Conservation (phyloP, 2,113 vertebrate species). For the Zingel zingel region DNA sequence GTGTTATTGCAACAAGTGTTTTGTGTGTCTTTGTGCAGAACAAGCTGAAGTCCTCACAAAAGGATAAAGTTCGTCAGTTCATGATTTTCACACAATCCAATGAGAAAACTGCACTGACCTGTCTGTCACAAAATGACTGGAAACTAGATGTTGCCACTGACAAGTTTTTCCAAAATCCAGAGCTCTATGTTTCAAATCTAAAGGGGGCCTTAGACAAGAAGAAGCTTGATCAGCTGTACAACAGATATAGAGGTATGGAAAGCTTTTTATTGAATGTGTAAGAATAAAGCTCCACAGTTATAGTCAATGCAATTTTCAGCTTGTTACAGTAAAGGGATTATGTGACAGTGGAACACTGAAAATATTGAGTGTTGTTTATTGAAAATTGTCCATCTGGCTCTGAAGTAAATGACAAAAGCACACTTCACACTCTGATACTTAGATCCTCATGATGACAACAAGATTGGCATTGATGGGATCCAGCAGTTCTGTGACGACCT, state of each 20-base stretch:
- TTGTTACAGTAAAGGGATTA: background rate
- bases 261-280: background rate
- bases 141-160: slow-evolving; percentile 99
- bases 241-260: slow-evolving; percentile 93
- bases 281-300: background rate
- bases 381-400: background rate
- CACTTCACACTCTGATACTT: slow-evolving; percentile 11
- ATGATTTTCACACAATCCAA: slow-evolving; percentile 99
- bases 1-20: background rate
- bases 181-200: slow-evolving; percentile 94
- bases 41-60: slow-evolving; percentile 99
- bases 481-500: slow-evolving; percentile 96
- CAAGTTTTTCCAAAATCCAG: slow-evolving; percentile 98
- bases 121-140: slow-evolving; percentile 98
- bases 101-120: slow-evolving; percentile 97
- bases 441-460: slow-evolving; percentile 97
- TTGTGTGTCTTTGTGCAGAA: slow-evolving; percentile 85
- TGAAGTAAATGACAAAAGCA: background rate
- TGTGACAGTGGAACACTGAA: background rate
- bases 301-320: background rate
- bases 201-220: slow-evolving; percentile 95
- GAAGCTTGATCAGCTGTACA: slow-evolving; percentile 96
- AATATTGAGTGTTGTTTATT: background rate
- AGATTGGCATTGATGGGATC: slow-evolving; percentile 95
- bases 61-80: slow-evolving; percentile 99